Evolutionary conservation across 2,888 invertebrate genomes (phyloP).

Genomic region (Marronus borbonicus): DNA sequence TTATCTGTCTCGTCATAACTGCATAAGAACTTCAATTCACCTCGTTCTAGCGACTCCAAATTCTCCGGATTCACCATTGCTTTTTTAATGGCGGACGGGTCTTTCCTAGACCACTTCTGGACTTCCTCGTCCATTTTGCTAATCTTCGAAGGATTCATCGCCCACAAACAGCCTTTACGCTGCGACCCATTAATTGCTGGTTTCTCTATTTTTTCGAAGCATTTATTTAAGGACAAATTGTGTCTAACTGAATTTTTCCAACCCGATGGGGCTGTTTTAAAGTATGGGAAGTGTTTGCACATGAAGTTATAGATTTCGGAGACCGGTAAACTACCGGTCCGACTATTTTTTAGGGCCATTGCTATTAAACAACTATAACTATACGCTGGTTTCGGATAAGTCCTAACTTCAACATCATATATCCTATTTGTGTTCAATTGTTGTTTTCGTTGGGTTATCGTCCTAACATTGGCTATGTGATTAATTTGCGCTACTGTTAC

Average conservation of each 20-base stretch:
- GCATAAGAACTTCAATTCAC: slow-evolving; percentile 88
- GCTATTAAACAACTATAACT: slow-evolving; percentile 99
- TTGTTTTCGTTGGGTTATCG: slow-evolving; percentile 56
- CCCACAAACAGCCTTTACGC: slow-evolving; percentile 94
- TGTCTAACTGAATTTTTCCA: slow-evolving; percentile 99
- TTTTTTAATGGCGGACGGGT: slow-evolving; percentile 91
- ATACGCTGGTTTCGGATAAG: slow-evolving; percentile 96
- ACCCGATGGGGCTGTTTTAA: slow-evolving; percentile 97
- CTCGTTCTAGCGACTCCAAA: slow-evolving; percentile 86
- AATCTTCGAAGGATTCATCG: slow-evolving; percentile 95
- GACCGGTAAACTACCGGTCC: slow-evolving; percentile 94
- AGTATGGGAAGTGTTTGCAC: slow-evolving; percentile 99
- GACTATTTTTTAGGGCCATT: slow-evolving; percentile 97
- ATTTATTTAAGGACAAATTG: slow-evolving; percentile 97
- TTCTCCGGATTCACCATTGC: slow-evolving; percentile 96
- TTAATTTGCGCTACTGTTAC: slow-evolving; percentile 64
- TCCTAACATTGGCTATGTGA: slow-evolving; percentile 55
- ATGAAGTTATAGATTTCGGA: slow-evolving; percentile 99
- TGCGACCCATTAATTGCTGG: slow-evolving; percentile 90
- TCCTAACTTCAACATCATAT: slow-evolving; percentile 73
- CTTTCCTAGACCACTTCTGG: slow-evolving; percentile 97
- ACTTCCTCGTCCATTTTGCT: slow-evolving; percentile 99
- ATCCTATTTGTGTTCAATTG: slow-evolving; percentile 56
- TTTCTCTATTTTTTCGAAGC: slow-evolving; percentile 98
- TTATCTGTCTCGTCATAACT: slow-evolving; percentile 69